A percentile compares a stretch with the other conserved stretches of the same genome.
Evolutionary conservation across 2,888 invertebrate species (phyloP).

Genomic region (Pachycephus smyrnensis): DNA sequence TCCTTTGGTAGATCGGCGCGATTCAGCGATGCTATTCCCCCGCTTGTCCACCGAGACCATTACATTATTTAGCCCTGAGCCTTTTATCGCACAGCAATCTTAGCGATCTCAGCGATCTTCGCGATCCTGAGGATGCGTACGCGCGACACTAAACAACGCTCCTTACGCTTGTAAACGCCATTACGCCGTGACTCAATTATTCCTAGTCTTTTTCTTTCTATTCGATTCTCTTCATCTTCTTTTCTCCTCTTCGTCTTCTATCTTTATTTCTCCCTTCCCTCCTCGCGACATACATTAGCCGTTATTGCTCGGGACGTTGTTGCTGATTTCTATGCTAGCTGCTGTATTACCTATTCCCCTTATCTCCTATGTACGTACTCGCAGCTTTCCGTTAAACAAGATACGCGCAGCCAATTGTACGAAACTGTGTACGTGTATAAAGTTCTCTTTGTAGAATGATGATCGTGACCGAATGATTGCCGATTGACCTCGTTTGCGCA

Average conservation of each 20-base stretch:
- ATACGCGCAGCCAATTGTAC: neutral
- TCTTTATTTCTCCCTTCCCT: slow-evolving; percentile 26
- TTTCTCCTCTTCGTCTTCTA: slow-evolving; percentile 20
- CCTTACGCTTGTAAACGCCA: slow-evolving; percentile 38
- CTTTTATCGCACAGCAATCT: slow-evolving; percentile 36
- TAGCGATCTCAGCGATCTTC: slow-evolving; percentile 41
- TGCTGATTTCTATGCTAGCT: neutral
- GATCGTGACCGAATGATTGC: neutral
- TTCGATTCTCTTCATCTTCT: slow-evolving; percentile 4
- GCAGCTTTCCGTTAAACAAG: neutral
- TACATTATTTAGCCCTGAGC: slow-evolving; percentile 42
- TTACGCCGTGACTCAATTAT: slow-evolving; percentile 52
- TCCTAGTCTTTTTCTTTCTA: slow-evolving; percentile 11
- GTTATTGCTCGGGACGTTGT: slow-evolving; percentile 24
- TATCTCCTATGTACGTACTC: neutral
- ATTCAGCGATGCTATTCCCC: neutral
- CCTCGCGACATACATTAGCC: slow-evolving; percentile 14
- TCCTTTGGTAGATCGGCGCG: neutral
- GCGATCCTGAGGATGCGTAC: slow-evolving; percentile 10
- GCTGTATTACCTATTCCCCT: neutral
- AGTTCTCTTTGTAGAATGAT: neutral
- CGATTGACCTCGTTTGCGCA: neutral
- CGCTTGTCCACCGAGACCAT: slow-evolving; percentile 23
- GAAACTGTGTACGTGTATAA: neutral
- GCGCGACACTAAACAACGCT: slow-evolving; percentile 40